These are phyloP conservation scores for Archilochus colubris DNA, from an alignment of 2,113 vertebrate species.

Conservation along the genomic window DNA sequence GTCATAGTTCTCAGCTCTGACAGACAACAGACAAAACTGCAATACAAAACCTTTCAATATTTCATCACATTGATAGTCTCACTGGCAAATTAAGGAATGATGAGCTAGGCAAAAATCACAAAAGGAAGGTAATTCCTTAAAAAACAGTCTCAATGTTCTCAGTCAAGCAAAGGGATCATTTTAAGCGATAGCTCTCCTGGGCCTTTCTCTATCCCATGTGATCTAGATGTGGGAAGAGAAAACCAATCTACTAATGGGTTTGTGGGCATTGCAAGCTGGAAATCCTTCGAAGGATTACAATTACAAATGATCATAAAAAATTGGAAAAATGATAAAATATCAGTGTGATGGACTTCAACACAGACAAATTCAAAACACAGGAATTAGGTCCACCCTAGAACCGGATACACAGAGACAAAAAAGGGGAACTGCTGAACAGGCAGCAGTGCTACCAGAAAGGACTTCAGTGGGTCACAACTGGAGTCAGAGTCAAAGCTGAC, in stretches of 20 bases:
- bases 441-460: background rate
- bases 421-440: background rate
- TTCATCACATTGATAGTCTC: background rate
- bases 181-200: background rate
- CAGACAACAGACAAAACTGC: background rate
- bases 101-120: background rate
- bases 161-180: background rate
- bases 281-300: background rate
- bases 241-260: background rate
- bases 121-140: background rate
- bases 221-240: background rate
- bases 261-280: background rate
- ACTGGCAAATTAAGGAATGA: background rate
- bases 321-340: background rate
- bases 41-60: background rate
- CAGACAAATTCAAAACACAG: background rate
- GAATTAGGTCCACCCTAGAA: background rate
- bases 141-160: background rate
- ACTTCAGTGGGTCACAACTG: background rate
- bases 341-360: rapidly evolving
- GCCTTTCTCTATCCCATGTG: background rate
- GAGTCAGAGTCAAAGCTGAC: background rate
- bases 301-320: background rate
- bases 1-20: background rate
- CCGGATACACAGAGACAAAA: background rate